These are phyloP conservation scores for Lycodopsis pacificus DNA, from an alignment of 2,797 vertebrate species.

Conservation along the genomic window DNA sequence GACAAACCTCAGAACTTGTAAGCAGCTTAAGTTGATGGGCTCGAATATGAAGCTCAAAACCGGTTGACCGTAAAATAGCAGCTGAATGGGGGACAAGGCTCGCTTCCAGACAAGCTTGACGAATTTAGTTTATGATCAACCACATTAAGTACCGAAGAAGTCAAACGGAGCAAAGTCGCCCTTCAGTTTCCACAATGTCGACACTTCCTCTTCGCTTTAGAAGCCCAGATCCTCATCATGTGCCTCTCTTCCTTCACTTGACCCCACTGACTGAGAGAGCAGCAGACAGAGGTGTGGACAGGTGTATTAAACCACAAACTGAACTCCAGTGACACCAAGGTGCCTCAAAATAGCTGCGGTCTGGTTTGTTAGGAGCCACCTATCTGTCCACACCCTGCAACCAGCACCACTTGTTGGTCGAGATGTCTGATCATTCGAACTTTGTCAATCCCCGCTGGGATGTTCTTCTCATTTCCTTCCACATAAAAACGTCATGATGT, in stretches of 20 bases:
- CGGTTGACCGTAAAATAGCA: constrained; percentile 27
- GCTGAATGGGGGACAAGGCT: neutral
- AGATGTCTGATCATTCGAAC: neutral
- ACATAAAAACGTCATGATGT: neutral
- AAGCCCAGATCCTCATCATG: constrained; percentile 6
- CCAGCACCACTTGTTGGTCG: neutral
- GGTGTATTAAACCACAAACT: neutral
- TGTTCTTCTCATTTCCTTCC: neutral
- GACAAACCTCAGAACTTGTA: constrained; percentile 50
- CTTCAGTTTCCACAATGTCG: constrained; percentile 40
- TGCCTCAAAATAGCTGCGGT: neutral
- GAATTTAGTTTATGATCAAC: constrained; percentile 32
- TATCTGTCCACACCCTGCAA: neutral
- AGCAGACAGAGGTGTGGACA: neutral
- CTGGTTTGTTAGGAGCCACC: neutral
- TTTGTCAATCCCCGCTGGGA: neutral
- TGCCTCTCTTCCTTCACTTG: constrained; percentile 32
- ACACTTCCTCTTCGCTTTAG: constrained; percentile 22
- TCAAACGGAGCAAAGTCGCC: constrained; percentile 47
- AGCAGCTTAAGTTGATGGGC: constrained; percentile 65
- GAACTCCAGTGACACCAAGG: neutral
- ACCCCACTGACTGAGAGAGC: constrained; percentile 9
- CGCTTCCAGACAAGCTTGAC: constrained; percentile 2
- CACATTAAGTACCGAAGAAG: constrained; percentile 27
- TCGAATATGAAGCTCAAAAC: constrained; percentile 44